Conservation (phyloP, 2,888 invertebrate genomes). For the Amphipoea lucens region DNA sequence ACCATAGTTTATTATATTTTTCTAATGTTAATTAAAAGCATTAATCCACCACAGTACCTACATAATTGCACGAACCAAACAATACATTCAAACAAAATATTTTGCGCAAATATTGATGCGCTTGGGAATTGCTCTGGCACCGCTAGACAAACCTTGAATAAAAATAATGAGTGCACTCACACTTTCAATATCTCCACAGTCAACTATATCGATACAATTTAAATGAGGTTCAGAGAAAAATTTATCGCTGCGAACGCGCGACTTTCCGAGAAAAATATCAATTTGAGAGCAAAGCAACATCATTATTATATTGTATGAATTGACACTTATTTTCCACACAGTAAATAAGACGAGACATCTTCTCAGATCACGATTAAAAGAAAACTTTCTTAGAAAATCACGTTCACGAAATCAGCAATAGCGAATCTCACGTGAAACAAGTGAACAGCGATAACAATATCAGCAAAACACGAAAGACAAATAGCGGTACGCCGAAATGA, state of each 20-base stretch:
- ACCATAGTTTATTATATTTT: background rate
- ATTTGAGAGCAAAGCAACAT: slow-evolving; percentile 3
- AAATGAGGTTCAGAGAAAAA: slow-evolving; percentile 29
- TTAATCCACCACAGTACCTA: background rate
- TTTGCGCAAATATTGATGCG: slow-evolving; percentile 16
- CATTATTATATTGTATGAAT: slow-evolving; percentile 13
- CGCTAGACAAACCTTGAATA: slow-evolving; percentile 18
- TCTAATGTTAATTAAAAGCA: background rate
- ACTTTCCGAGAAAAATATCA: slow-evolving; percentile 21
- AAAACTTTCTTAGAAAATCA: slow-evolving; percentile 46
- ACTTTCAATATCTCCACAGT: slow-evolving; percentile 20
- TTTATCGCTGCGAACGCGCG: background rate
- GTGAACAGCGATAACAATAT: slow-evolving; percentile 75
- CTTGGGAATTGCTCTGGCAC: background rate
- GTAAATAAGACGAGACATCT: slow-evolving; percentile 1
- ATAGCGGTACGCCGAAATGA: slow-evolving; percentile 83
- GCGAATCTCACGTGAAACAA: slow-evolving; percentile 60
- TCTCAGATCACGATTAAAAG: slow-evolving; percentile 30
- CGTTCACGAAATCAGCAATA: slow-evolving; percentile 57
- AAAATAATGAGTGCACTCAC: slow-evolving; percentile 54
- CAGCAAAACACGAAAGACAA: slow-evolving; percentile 82
- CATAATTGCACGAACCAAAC: background rate
- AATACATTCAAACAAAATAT: slow-evolving; percentile 14
- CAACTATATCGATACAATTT: slow-evolving; percentile 33
- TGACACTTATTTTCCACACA: slow-evolving; percentile 36